phyloP scores from a whole-genome alignment of 1,140 invertebrate genomes.

The Drosophila bipectinata region DNA sequence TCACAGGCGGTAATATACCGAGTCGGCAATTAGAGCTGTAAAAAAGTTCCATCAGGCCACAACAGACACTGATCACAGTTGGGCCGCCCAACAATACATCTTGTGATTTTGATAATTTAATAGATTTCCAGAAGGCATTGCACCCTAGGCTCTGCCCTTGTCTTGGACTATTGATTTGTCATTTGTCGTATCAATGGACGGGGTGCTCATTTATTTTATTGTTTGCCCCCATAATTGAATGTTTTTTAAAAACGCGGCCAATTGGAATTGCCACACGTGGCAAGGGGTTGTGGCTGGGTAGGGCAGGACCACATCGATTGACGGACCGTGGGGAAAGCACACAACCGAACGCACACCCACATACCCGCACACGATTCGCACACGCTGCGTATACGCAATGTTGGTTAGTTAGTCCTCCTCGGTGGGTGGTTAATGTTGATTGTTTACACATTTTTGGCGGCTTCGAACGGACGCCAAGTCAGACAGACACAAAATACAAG shows the following conservation, averaged over 20 bases:
- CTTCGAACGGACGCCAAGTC: slow-evolving; percentile 37
- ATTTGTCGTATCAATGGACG: slow-evolving; percentile 28
- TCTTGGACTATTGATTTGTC: slow-evolving; percentile 30
- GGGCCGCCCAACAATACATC: slow-evolving; percentile 21
- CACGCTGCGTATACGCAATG: slow-evolving; percentile 59
- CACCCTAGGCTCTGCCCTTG: slow-evolving; percentile 13
- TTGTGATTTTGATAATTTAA: slow-evolving; percentile 43
- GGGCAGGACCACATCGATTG: slow-evolving; percentile 52
- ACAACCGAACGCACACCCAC: slow-evolving; percentile 13
- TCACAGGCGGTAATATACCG: slow-evolving; percentile 17
- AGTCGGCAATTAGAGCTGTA: slow-evolving; percentile 5
- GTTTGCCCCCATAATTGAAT: slow-evolving; percentile 78
- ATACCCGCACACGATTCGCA: slow-evolving; percentile 17
- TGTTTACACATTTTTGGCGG: slow-evolving; percentile 80
- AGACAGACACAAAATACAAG: slow-evolving; percentile 46
- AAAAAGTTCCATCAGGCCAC: slow-evolving; percentile 24
- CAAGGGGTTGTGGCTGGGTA: slow-evolving; percentile 23
- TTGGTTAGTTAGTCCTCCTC: slow-evolving; percentile 48
- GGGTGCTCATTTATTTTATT: slow-evolving; percentile 62
- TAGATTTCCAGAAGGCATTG: slow-evolving; percentile 41
- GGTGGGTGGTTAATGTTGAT: slow-evolving; percentile 71
- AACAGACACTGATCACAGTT: slow-evolving; percentile 23
- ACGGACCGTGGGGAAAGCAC: slow-evolving; percentile 1
- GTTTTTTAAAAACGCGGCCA: slow-evolving; percentile 62
- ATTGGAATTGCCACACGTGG: slow-evolving; percentile 42